phyloP scores from a whole-genome alignment of 37 sponge, comb jelly and placozoan species.

The Amphimedon queenslandica region DNA sequence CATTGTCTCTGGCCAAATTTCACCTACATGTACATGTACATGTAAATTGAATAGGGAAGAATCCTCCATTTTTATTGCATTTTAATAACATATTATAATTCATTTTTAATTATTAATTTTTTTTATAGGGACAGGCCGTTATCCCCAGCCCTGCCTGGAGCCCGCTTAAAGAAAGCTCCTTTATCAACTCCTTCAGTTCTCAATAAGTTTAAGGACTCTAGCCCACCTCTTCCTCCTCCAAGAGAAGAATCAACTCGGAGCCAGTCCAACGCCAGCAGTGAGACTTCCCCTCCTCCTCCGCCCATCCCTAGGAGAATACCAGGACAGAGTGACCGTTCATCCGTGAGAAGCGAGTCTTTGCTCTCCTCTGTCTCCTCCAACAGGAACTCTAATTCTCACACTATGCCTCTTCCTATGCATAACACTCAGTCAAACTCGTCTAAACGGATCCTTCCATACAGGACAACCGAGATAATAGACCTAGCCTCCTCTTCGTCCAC shows the following conservation, averaged over 20 bases:
- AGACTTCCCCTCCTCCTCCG: constrained; percentile 1
- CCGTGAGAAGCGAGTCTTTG: too few relatives aligned
- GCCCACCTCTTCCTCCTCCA: constrained; percentile 1
- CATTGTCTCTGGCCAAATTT: too few relatives aligned
- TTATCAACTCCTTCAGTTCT: not conserved
- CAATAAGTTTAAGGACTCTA: not conserved
- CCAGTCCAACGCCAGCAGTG: too few relatives aligned
- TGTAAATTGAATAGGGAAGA: too few relatives aligned
- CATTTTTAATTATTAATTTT: too few relatives aligned
- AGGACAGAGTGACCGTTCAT: not conserved
- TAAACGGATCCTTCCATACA: not conserved
- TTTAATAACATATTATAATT: too few relatives aligned
- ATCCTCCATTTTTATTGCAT: too few relatives aligned
- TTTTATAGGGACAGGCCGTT: too few relatives aligned
- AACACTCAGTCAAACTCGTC: not conserved
- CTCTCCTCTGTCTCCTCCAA: too few relatives aligned
- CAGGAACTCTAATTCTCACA: too few relatives aligned
- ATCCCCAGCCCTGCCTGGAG: not conserved
- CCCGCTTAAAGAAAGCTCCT: not conserved
- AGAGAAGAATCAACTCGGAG: not conserved
- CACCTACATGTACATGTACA: too few relatives aligned
- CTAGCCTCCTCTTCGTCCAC: not conserved
- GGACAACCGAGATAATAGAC: not conserved
- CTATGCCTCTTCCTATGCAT: not conserved
- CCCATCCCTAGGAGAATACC: not conserved